Conservation (phyloP, 2,113 vertebrate species). For the Sterrhoptilus dennistouni region DNA sequence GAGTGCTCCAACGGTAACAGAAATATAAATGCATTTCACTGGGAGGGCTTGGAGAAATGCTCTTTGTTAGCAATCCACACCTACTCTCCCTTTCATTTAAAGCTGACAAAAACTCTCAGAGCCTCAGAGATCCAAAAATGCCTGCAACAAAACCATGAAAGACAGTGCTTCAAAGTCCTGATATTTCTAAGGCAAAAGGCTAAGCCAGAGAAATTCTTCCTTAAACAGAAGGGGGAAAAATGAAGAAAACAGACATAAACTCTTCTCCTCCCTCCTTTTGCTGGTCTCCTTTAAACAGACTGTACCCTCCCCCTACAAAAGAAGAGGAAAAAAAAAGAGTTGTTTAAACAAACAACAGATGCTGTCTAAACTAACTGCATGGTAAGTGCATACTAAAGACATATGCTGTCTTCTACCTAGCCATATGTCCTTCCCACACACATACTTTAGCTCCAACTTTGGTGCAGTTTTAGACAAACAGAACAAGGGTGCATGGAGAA, state of each 20-base stretch:
- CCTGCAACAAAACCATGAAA: background rate
- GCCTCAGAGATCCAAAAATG: background rate
- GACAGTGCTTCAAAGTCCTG: background rate
- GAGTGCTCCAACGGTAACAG: background rate
- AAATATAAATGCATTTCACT: background rate
- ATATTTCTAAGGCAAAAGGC: conserved; percentile 25
- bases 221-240: background rate
- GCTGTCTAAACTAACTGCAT: conserved; percentile 47
- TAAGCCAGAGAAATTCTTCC: background rate
- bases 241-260: background rate
- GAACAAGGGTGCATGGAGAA: background rate
- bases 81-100: background rate
- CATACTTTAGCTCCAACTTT: background rate
- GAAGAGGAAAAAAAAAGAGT: background rate
- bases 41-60: background rate
- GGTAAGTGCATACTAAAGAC: conserved; percentile 53
- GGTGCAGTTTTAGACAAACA: background rate
- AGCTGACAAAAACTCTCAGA: background rate
- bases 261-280: background rate
- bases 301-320: conserved; percentile 1
- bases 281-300: conserved; percentile 23
- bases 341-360: conserved; percentile 71
- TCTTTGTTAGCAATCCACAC: background rate
- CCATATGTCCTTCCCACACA: conserved; percentile 59
- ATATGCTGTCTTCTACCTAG: conserved; percentile 53